These are phyloP conservation scores for Aix galericulata DNA, from an alignment of 2,113 vertebrate species.

Conservation along the genomic window DNA sequence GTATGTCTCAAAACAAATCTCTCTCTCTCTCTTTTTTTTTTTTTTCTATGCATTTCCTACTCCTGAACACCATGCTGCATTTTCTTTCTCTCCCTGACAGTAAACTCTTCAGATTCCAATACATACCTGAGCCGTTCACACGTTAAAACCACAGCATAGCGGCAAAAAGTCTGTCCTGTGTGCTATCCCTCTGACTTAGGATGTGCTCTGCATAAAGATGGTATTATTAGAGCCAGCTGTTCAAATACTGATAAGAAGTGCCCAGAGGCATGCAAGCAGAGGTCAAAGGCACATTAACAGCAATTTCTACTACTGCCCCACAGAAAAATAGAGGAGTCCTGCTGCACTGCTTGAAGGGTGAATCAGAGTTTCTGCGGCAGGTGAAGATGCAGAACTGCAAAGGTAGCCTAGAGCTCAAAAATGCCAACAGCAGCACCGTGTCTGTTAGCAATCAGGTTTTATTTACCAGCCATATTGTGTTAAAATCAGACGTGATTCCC, in stretches of 20 bases:
- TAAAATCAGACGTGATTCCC: conserved; percentile 54
- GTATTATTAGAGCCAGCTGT: conserved; percentile 26
- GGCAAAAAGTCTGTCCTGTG: background rate
- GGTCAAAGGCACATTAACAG: background rate
- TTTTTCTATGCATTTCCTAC: background rate
- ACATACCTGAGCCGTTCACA: background rate
- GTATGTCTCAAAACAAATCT: background rate
- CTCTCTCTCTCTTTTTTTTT: too few species aligned
- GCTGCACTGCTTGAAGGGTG: background rate
- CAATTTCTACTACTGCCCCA: background rate
- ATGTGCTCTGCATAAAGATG: background rate
- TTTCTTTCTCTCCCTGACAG: background rate
- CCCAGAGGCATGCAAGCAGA: background rate
- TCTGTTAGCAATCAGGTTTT: conserved; percentile 48
- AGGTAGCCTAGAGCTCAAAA: background rate
- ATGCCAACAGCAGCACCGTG: conserved; percentile 2
- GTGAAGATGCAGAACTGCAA: conserved; percentile 49
- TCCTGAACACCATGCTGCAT: background rate
- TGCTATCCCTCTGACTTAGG: background rate
- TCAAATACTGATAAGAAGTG: background rate
- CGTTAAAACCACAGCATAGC: background rate
- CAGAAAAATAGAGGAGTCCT: background rate
- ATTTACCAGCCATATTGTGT: conserved; percentile 70
- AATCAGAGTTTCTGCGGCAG: conserved; percentile 66
- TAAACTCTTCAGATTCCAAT: conserved; percentile 17